Percentiles rank a stretch among this genome's conserved stretches.
These are phyloP conservation scores for Rhodinocichla rosea DNA, from an alignment of 2,113 vertebrate species.

Conservation along the genomic window DNA sequence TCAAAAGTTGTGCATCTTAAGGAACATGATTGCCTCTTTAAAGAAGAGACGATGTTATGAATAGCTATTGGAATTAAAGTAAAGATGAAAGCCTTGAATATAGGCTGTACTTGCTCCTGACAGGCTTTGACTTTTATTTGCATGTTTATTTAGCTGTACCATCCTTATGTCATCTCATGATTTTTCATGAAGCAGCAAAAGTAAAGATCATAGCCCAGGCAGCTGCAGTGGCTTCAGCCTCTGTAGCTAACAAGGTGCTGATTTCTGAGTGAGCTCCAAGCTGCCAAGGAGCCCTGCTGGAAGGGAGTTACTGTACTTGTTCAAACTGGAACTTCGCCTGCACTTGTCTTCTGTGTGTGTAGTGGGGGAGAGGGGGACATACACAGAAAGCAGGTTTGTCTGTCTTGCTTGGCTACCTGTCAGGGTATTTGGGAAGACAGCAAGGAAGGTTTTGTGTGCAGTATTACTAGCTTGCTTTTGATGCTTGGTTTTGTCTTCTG, in stretches of 20 bases:
- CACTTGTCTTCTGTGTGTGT: not conserved
- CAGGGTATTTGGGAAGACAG: not conserved
- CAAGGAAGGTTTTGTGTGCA: not conserved
- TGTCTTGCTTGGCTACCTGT: not conserved
- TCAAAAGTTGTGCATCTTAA: not conserved
- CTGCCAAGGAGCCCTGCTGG: not conserved
- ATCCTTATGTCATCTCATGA: not conserved
- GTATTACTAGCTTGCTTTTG: not conserved
- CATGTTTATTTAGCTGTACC: not conserved
- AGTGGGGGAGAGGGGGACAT: not conserved
- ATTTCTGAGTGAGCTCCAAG: not conserved
- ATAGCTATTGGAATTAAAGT: not conserved
- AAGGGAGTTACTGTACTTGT: not conserved
- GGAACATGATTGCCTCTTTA: not conserved
- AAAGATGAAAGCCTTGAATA: not conserved
- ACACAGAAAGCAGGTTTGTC: not conserved
- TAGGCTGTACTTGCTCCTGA: not conserved
- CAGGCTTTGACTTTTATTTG: not conserved
- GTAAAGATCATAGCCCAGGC: not conserved
- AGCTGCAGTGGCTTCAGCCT: not conserved
- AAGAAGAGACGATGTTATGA: not conserved
- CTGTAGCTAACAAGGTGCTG: not conserved
- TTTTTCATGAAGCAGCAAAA: not conserved
- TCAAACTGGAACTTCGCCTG: not conserved
- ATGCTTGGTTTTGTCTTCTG: not conserved